Evolutionary conservation across 1,140 invertebrate species (phyloP), one percentile per base, ranked within the genome.

Genomic region (Arion vulgaris): DNA sequence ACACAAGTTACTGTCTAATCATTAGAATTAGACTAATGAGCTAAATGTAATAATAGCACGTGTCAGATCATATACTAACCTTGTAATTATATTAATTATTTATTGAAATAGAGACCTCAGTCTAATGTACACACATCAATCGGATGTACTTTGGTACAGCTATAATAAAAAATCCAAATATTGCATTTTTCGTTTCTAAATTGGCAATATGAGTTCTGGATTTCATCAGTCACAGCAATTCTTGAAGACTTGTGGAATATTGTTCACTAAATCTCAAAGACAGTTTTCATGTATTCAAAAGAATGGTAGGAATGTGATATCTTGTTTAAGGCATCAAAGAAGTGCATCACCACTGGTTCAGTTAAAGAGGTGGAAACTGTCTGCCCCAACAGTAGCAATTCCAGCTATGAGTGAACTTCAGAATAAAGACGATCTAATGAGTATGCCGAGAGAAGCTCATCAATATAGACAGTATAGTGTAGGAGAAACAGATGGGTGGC

Each of bases 401-500:
- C 62, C 71, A 73, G 28, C 5, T 0, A 73, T 73, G 71, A 38
- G 38, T 73, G 71, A 73, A 19, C 28, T 19, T 7, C 71, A 41
- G 32, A 26, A 36, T 19, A 39, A 73, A 11, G 19, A 53, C 1
- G 26, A 76, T 57, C 1, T 76, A 0, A 13, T 53, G 5, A 28
- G 36, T 36, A 53, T 76, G 49, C 74, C 39, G 11, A 4, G 28
- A 36, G 49, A 73, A 19, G 38, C 38, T 2, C 71, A 73, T 5
- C 32, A 34, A 1, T 34, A 36, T n/a, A 80, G 36, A n/a, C 34
- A 36, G 34, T 36, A 38, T 32, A 80, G 36, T 13, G 39, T 80
- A 19, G 45, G 39, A 45, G 78, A 80, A 71, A 1, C 36, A n/a
- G 83, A 84, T 39, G 85, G 80, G 11, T 86, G 83, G 85, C 36